Conservation (phyloP, 2,888 invertebrate species). For the Crocallis elinguaria region DNA sequence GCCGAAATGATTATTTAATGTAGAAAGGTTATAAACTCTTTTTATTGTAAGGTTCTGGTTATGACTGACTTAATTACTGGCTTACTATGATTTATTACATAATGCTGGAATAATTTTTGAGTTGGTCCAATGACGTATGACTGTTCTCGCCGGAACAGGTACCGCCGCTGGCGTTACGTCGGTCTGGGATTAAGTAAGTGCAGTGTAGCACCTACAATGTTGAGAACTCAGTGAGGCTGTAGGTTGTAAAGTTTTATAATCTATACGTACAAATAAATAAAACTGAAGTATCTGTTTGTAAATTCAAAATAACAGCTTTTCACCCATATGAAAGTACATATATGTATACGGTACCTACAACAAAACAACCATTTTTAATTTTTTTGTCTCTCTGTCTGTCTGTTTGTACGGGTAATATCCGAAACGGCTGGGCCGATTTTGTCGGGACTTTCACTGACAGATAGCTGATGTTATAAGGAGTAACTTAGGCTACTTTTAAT, state of each 20-base stretch:
- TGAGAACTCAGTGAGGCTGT: constrained; percentile 1
- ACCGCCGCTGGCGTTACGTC: constrained; percentile 74
- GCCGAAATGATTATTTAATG: constrained; percentile 79
- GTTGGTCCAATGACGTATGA: constrained; percentile 79
- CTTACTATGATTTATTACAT: constrained; percentile 83
- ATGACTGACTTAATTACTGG: constrained; percentile 84
- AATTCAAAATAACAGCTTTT: too few relatives aligned
- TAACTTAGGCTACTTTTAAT: too few relatives aligned
- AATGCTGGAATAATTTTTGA: constrained; percentile 80
- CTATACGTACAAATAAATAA: too few relatives aligned
- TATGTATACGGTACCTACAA: too few relatives aligned
- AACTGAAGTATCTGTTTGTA: too few relatives aligned
- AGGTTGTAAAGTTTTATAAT: background rate
- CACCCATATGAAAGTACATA: too few relatives aligned
- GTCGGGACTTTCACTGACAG: too few relatives aligned
- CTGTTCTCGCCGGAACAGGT: constrained; percentile 73
- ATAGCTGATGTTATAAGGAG: too few relatives aligned
- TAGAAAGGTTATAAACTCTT: constrained; percentile 80
- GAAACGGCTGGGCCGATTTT: too few relatives aligned
- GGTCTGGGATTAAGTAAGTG: constrained; percentile 5
- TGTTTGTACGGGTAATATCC: too few relatives aligned
- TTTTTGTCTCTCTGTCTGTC: too few relatives aligned
- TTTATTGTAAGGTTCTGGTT: constrained; percentile 77
- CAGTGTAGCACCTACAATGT: constrained; percentile 2
- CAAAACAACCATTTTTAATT: too few relatives aligned